Conservation (phyloP, 2,113 vertebrate species). For the Mustela nigripes region DNA sequence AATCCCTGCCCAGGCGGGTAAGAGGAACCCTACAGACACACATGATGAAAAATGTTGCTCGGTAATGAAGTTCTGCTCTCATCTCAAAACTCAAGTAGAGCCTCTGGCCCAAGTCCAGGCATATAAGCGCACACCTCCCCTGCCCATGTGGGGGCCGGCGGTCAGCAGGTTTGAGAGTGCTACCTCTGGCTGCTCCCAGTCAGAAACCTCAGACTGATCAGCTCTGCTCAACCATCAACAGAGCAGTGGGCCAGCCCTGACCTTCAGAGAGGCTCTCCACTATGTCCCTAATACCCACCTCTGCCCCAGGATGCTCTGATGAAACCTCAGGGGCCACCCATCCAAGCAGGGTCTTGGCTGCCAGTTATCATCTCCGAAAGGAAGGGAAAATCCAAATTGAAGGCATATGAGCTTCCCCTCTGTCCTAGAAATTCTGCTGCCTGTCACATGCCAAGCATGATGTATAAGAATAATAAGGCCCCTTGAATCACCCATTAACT, state of each 20-base stretch:
- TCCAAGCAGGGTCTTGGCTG: neutral
- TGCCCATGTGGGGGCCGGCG: fast-evolving
- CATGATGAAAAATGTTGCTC: neutral
- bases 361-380: neutral
- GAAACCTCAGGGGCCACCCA: neutral
- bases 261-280: neutral
- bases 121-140: fast-evolving
- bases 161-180: neutral
- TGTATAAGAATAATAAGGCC: constrained; percentile 69
- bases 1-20: neutral
- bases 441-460: constrained; percentile 67
- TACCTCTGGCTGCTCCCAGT: neutral
- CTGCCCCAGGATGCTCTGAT: neutral
- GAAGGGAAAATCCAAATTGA: neutral
- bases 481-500: constrained; percentile 71
- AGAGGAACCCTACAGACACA: neutral
- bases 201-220: neutral
- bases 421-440: neutral
- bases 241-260: neutral
- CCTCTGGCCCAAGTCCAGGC: neutral
- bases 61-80: neutral
- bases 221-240: neutral
- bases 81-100: neutral
- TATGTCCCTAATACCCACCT: fast-evolving
- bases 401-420: neutral